These are phyloP conservation scores for Macrobrachium nipponense DNA, from an alignment of 1,140 invertebrate species.

Conservation along the genomic window DNA sequence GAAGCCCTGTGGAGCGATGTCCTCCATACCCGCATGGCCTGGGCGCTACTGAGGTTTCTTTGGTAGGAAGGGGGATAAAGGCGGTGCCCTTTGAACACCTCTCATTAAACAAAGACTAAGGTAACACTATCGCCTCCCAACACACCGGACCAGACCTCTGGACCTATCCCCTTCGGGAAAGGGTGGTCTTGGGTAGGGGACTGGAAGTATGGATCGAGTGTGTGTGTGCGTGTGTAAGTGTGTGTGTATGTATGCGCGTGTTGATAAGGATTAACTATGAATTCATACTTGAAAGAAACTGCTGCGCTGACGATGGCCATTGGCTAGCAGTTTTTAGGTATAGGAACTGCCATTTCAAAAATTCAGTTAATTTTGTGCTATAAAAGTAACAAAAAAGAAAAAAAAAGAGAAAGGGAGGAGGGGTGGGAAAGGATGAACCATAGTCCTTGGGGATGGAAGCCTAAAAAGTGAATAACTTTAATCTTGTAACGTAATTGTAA, in stretches of 20 bases:
- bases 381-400: too few relatives aligned
- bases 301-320: too few relatives aligned
- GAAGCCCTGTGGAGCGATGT: slow-evolving; percentile 49
- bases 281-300: too few relatives aligned
- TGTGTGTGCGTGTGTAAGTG: slow-evolving; percentile 8
- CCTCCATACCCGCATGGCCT: slow-evolving; percentile 41
- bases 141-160: not conserved
- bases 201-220: not conserved
- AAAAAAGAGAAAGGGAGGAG: too few relatives aligned
- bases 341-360: too few relatives aligned
- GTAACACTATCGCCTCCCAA: slow-evolving; percentile 47
- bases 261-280: not conserved
- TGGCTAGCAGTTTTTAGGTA: too few relatives aligned
- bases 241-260: not conserved
- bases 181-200: slow-evolving; percentile 14
- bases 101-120: slow-evolving; percentile 58
- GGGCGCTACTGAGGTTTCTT: slow-evolving; percentile 55
- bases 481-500: too few relatives aligned
- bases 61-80: slow-evolving; percentile 39
- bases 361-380: too few relatives aligned
- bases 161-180: slow-evolving; percentile 25
- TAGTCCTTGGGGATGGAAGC: too few relatives aligned
- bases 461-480: too few relatives aligned
- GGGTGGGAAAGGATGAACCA: too few relatives aligned
- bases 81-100: slow-evolving; percentile 57